Evolutionary conservation across 2,113 vertebrate genomes (phyloP).

Genomic region (Osmerus mordax): DNA sequence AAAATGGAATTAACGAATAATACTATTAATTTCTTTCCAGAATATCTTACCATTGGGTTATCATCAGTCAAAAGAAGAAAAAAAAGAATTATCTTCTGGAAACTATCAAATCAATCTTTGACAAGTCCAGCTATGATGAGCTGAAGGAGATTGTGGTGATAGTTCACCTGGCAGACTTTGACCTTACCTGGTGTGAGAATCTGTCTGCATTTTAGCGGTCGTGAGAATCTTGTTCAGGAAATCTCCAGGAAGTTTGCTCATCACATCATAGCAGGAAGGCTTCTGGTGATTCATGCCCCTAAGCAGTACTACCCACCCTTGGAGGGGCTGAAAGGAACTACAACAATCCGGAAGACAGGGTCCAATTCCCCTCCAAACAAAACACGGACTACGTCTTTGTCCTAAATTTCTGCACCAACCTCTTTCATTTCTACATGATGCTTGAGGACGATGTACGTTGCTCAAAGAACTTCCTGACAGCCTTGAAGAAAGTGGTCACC

Average conservation of each 20-base stretch:
- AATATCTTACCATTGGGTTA: conserved; percentile 88
- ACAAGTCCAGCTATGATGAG: conserved; percentile 96
- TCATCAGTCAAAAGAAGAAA: conserved; percentile 90
- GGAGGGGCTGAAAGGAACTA: conserved; percentile 95
- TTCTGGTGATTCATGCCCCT: conserved; percentile 93
- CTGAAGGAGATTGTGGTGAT: conserved; percentile 94
- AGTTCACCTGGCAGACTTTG: conserved; percentile 92
- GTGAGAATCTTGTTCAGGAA: conserved; percentile 80
- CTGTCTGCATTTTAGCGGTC: too few relatives aligned
- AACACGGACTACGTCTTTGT: conserved; percentile 88
- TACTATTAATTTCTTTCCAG: conserved; percentile 52
- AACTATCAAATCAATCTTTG: conserved; percentile 88
- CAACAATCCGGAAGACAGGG: conserved; percentile 93
- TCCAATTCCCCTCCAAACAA: conserved; percentile 96
- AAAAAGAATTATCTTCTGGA: conserved; percentile 89
- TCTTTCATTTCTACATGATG: conserved; percentile 98
- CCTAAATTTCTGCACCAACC: conserved; percentile 95
- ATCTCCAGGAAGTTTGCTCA: conserved; percentile 95
- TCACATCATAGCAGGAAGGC: conserved; percentile 92
- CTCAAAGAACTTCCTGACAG: conserved; percentile 91
- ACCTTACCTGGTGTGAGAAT: conserved; percentile 85
- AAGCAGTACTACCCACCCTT: conserved; percentile 91
- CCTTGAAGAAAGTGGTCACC: conserved; percentile 95
- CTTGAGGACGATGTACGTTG: conserved; percentile 94
- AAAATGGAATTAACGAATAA: too few relatives aligned